Evolutionary conservation across 2,113 vertebrate genomes (phyloP).

Genomic region (Daubentonia madagascariensis): DNA sequence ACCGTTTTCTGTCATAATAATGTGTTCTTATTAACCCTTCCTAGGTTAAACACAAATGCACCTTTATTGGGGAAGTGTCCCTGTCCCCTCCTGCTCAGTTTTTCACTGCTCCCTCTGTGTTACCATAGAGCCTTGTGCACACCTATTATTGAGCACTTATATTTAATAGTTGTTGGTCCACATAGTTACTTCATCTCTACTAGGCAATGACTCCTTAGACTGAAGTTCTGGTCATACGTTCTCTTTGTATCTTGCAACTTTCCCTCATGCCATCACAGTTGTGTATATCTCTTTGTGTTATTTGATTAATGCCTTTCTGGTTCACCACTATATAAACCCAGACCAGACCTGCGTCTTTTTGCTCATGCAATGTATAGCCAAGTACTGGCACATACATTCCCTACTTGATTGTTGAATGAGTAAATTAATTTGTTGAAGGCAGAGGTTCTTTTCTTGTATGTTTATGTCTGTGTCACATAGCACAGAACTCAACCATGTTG

Average conservation of each 20-base stretch:
- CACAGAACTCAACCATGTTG: background rate
- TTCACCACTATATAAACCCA: background rate
- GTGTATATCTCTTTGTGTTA: background rate
- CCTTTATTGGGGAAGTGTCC: background rate
- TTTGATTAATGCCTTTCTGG: background rate
- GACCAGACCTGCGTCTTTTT: background rate
- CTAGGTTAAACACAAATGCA: background rate
- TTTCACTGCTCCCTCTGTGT: background rate
- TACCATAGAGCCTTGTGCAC: background rate
- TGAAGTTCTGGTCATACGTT: background rate
- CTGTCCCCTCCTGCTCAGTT: background rate
- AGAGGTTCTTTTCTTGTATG: background rate
- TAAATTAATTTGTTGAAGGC: background rate
- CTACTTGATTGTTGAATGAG: background rate
- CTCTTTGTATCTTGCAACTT: background rate
- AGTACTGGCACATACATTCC: background rate
- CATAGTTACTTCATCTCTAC: background rate
- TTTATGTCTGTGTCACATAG: background rate
- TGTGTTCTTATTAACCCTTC: background rate
- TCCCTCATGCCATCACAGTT: background rate
- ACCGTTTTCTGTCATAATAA: background rate
- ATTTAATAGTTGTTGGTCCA: background rate
- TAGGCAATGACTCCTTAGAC: background rate
- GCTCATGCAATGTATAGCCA: background rate
- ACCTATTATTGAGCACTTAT: accelerated